These are phyloP conservation scores for cattle (Bos taurus) DNA, from an alignment of 2,113 vertebrate genomes.

Conservation along the genomic window DNA sequence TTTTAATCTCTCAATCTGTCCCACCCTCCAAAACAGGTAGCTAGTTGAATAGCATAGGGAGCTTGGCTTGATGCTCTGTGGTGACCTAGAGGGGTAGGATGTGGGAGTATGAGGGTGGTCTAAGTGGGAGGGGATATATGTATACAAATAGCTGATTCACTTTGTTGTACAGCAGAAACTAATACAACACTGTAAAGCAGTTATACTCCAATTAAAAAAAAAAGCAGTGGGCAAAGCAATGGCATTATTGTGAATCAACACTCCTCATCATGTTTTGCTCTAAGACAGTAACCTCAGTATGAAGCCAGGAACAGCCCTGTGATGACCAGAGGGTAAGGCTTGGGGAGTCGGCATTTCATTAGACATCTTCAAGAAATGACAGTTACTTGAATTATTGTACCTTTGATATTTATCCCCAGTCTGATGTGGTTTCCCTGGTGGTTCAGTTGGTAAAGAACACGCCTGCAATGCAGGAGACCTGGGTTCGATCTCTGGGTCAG, in stretches of 20 bases:
- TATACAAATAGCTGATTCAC: not conserved
- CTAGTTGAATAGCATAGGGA: not conserved
- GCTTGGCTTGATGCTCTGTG: not conserved
- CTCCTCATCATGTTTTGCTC: not conserved
- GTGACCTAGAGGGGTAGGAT: not conserved
- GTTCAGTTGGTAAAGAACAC: not conserved
- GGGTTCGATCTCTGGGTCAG: not conserved
- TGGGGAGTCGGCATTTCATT: not conserved
- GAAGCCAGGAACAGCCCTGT: not conserved
- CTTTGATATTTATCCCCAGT: not conserved
- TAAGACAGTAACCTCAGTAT: not conserved
- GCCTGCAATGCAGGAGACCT: not conserved
- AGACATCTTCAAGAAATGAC: not conserved
- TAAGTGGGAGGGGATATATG: not conserved
- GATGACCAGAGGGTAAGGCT: not conserved
- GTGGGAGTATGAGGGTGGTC: not conserved
- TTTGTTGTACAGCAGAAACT: not conserved
- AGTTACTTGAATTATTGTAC: not conserved
- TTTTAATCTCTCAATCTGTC: not conserved
- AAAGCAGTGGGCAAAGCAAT: not conserved
- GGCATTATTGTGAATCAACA: not conserved
- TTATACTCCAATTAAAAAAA: not conserved
- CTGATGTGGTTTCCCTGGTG: not conserved
- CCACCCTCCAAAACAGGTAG: not conserved
- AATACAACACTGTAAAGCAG: not conserved